phyloP scores from a whole-genome alignment of 2,113 vertebrate genomes.

The Pogona vitticeps region DNA sequence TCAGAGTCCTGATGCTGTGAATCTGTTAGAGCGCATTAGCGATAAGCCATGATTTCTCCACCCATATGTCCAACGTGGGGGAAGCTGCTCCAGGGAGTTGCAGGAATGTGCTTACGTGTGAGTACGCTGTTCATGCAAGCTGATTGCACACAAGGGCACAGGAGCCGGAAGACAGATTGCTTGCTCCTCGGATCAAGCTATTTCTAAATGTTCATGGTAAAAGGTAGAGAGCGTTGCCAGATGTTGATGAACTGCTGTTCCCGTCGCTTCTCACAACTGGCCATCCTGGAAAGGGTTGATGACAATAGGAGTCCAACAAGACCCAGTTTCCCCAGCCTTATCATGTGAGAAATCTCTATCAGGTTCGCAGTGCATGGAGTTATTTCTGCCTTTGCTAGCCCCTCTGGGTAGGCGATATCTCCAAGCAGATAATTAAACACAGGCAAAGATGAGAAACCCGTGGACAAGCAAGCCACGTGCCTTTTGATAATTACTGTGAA shows the following conservation, averaged over 20 bases:
- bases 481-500: slow-evolving; percentile 22
- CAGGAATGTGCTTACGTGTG: not conserved
- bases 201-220: not conserved
- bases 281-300: no score
- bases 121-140: not conserved
- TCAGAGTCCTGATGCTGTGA: no score
- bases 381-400: not conserved
- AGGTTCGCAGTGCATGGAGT: not conserved
- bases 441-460: not conserved
- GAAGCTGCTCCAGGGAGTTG: not conserved
- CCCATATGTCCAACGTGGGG: not conserved
- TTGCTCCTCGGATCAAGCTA: not conserved
- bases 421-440: not conserved
- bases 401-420: not conserved
- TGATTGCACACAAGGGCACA: not conserved
- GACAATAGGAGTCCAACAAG: no score
- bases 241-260: no score
- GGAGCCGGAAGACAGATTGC: no score
- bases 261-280: no score
- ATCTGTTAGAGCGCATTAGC: no score
- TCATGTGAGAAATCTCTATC: not conserved
- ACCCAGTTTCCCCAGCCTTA: not conserved
- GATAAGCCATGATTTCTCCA: no score
- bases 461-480: not conserved
- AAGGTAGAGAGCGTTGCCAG: no score